A percentile compares a stretch with the other conserved stretches of the same genome.
Conservation (phyloP, 2,113 vertebrate species). For the Chamaea fasciata region DNA sequence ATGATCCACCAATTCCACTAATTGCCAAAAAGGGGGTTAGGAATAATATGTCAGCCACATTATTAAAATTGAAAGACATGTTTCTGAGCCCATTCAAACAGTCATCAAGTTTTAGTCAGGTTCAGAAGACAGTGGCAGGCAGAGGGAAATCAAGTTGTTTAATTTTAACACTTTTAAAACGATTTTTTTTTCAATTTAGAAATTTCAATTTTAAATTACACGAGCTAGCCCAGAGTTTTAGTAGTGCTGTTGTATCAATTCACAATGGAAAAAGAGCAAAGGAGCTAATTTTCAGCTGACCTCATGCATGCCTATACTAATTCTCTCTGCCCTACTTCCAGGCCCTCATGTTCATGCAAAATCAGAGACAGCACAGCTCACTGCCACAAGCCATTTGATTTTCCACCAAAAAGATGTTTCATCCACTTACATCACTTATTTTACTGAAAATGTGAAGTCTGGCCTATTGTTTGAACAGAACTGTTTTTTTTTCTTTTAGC, state of each 20-base stretch:
- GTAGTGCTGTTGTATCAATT: background rate
- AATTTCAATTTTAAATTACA: no score
- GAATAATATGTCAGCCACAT: background rate
- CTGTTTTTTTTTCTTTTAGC: background rate
- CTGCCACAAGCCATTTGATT: background rate
- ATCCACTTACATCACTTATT: background rate
- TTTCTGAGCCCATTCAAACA: background rate
- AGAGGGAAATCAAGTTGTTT: background rate
- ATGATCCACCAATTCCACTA: background rate
- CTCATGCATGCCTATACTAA: background rate
- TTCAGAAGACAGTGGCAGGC: background rate
- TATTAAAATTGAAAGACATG: background rate
- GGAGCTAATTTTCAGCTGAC: background rate
- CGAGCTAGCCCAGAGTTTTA: background rate
- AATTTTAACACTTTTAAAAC: background rate
- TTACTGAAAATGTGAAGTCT: background rate
- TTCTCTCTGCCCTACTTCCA: background rate
- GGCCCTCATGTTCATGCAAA: background rate
- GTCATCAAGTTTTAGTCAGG: background rate
- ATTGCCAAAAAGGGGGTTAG: background rate
- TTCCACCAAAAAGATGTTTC: background rate
- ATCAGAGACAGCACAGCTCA: background rate
- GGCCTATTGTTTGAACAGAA: background rate
- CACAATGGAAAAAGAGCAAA: background rate
- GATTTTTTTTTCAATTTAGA: rapidly evolving